These are phyloP conservation scores for Polyodon spathula DNA, from an alignment of 2,113 vertebrate genomes.

Conservation along the genomic window DNA sequence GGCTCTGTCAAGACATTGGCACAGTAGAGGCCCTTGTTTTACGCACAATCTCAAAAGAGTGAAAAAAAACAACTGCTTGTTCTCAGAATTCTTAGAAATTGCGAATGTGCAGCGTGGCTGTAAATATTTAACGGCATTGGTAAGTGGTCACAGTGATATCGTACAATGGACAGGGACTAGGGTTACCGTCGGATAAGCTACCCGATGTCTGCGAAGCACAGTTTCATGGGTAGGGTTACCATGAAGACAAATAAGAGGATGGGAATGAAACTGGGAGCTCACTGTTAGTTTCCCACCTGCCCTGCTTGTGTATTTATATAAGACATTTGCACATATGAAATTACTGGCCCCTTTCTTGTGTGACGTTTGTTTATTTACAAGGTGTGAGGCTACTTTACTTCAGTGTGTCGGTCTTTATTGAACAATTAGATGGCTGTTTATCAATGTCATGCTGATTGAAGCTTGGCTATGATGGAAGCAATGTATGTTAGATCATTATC, in stretches of 20 bases:
- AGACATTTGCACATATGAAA: conserved; percentile 6
- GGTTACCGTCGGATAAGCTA: conserved; percentile 55
- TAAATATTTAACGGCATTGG: conserved; percentile 19
- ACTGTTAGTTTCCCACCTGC: conserved; percentile 39
- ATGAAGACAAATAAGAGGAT: conserved; percentile 60
- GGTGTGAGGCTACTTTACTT: too few species aligned
- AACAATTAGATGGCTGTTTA: too few species aligned
- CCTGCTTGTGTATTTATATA: conserved; percentile 37
- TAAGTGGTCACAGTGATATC: conserved; percentile 18
- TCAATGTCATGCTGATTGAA: too few species aligned
- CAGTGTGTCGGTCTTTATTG: too few species aligned
- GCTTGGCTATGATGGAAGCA: too few species aligned
- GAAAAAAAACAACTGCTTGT: too few species aligned
- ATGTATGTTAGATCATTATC: too few species aligned
- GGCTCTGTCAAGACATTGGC: too few species aligned
- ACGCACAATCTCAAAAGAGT: too few species aligned
- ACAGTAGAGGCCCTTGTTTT: too few species aligned
- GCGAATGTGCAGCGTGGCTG: conserved; percentile 11
- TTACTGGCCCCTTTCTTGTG: not conserved
- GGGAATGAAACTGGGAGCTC: conserved; percentile 50
- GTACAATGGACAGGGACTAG: conserved; percentile 36
- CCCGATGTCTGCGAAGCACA: conserved; percentile 41
- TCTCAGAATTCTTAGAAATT: too few species aligned
- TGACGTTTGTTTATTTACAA: not conserved
- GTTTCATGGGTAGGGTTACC: conserved; percentile 52